Conservation (phyloP, 1,140 invertebrate species). For the Camponotus vicinus region DNA sequence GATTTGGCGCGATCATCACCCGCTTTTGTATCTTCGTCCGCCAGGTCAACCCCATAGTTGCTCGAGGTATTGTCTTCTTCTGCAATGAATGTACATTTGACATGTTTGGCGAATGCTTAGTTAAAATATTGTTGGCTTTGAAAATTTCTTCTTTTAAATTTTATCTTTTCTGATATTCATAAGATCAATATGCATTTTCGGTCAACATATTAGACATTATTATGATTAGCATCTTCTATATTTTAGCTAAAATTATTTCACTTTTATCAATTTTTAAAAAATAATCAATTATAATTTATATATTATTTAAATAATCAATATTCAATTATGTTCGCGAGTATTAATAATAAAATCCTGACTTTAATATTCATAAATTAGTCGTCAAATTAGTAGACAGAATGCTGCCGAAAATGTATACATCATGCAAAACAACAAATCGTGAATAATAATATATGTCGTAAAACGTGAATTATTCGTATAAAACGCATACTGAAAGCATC, state of each 20-base stretch:
- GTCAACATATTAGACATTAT: background rate
- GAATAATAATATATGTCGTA: background rate
- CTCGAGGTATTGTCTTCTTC: slow-evolving; percentile 82
- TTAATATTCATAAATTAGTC: background rate
- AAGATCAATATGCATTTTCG: background rate
- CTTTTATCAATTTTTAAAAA: background rate
- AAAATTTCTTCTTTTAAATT: background rate
- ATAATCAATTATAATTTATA: too few relatives aligned
- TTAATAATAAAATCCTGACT: background rate
- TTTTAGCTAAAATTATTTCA: background rate
- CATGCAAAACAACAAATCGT: background rate
- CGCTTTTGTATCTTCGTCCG: slow-evolving; percentile 77
- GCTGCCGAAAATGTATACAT: background rate
- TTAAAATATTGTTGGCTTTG: background rate
- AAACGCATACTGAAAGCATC: slow-evolving; percentile 44
- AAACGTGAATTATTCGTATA: slow-evolving; percentile 3
- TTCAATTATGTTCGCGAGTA: background rate
- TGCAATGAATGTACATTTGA: slow-evolving; percentile 71
- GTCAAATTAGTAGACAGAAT: background rate
- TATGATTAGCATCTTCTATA: background rate
- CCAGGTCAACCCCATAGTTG: slow-evolving; percentile 82
- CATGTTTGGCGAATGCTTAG: background rate
- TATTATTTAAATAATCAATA: too few relatives aligned
- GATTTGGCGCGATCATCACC: slow-evolving; percentile 68
- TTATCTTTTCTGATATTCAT: background rate